phyloP scores from a whole-genome alignment of 2,113 vertebrate genomes.

The Narcine bancroftii region DNA sequence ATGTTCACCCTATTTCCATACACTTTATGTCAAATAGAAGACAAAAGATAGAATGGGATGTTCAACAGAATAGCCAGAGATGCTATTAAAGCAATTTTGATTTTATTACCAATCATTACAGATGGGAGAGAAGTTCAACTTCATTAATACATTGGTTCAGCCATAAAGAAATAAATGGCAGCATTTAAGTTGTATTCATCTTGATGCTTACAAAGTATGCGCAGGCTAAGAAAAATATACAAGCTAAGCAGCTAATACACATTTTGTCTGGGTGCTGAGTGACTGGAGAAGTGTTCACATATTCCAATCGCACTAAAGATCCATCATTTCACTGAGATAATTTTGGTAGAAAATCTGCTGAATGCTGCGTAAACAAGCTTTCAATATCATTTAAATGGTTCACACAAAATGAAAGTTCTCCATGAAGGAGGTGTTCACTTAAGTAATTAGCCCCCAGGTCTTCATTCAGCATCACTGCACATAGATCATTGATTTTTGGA shows the following conservation, averaged over 20 bases:
- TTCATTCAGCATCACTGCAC: not conserved
- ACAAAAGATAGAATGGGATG: not conserved
- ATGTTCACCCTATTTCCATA: not conserved
- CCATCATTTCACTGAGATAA: not conserved
- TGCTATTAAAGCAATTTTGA: not conserved
- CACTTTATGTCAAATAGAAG: not conserved
- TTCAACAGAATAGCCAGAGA: not conserved
- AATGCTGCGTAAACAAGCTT: not conserved
- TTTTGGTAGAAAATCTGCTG: not conserved
- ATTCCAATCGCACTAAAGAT: not conserved
- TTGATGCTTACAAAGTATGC: not conserved
- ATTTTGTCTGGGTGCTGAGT: not conserved
- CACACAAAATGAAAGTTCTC: not conserved
- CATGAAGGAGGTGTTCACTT: not conserved
- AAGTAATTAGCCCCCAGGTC: not conserved
- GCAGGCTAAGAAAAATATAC: not conserved
- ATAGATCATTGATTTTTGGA: too few species aligned
- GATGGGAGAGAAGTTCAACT: not conserved
- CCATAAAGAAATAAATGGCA: not conserved
- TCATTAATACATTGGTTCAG: not conserved
- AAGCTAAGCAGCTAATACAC: not conserved
- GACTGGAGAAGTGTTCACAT: not conserved
- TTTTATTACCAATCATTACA: not conserved
- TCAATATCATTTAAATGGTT: not conserved
- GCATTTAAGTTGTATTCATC: conserved; percentile 2